Conservation (phyloP, 2,888 invertebrate species). For the Tachina fera region DNA sequence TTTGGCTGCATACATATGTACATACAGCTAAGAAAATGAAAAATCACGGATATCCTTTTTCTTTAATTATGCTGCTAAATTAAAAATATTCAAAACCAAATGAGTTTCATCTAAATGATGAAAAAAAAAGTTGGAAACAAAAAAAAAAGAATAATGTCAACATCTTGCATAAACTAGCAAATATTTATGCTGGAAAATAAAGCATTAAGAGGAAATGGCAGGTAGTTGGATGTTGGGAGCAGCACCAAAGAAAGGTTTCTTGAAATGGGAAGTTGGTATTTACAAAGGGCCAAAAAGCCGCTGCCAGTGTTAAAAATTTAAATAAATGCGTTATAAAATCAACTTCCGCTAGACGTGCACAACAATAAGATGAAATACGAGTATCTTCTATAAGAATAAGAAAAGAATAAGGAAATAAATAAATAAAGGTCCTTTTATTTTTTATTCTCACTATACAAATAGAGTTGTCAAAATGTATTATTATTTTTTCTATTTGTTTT, state of each 20-base stretch:
- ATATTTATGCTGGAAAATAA: conserved; percentile 43
- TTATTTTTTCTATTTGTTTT: conserved; percentile 7
- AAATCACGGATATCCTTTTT: conserved; percentile 76
- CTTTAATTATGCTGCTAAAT: conserved; percentile 76
- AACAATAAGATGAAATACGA: conserved; percentile 76
- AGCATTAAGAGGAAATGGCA: not conserved
- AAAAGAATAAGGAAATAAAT: conserved; percentile 81
- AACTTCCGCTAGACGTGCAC: conserved; percentile 73
- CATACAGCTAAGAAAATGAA: conserved; percentile 72
- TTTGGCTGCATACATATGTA: not conserved
- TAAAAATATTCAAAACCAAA: conserved; percentile 76
- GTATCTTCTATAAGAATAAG: conserved; percentile 55
- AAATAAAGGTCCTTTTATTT: conserved; percentile 81
- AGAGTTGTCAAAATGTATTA: conserved; percentile 64
- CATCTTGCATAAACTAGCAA: conserved; percentile 65
- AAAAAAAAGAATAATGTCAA: conserved; percentile 53
- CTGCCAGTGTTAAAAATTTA: conserved; percentile 71
- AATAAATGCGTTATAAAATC: conserved; percentile 76
- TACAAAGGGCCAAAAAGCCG: conserved; percentile 65
- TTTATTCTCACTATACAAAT: conserved; percentile 49
- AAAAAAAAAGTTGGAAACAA: conserved; percentile 21
- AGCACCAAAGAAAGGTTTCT: conserved; percentile 14
- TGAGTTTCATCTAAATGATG: conserved; percentile 68
- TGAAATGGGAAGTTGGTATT: conserved; percentile 51
- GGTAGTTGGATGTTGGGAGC: not conserved